A percentile compares a stretch with the other conserved stretches of the same genome.
Evolutionary conservation across 2,113 vertebrate species (phyloP).

Genomic region (Python bivittatus): DNA sequence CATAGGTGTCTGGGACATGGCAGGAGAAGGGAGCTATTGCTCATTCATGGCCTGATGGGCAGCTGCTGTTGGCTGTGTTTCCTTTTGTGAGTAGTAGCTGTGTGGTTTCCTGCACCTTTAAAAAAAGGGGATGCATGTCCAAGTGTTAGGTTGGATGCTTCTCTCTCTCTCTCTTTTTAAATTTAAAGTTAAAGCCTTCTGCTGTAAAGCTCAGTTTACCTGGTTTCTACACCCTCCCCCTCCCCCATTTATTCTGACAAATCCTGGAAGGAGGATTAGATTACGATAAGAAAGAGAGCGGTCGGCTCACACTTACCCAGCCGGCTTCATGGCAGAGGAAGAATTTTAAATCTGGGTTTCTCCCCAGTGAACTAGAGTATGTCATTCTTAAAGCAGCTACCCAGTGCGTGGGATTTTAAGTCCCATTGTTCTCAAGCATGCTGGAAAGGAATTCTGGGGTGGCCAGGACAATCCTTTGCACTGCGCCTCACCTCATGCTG

Average conservation of each 20-base stretch:
- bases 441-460: too few relatives aligned
- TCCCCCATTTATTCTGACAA: too few relatives aligned
- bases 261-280: background rate
- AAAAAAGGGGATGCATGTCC: background rate
- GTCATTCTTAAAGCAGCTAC: background rate
- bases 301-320: too few relatives aligned
- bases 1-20: slow-evolving; percentile 1
- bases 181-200: background rate
- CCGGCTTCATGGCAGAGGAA: background rate
- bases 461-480: background rate
- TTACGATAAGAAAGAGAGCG: background rate
- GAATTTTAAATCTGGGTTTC: background rate
- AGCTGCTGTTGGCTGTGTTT: background rate
- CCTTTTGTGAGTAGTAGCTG: background rate
- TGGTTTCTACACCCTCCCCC: too few relatives aligned
- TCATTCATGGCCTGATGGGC: background rate
- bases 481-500: background rate
- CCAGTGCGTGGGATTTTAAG: background rate
- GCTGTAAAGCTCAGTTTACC: too few relatives aligned
- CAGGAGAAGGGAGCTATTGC: too few relatives aligned
- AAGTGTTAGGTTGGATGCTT: background rate
- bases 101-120: background rate
- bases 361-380: background rate
- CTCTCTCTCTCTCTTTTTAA: background rate
- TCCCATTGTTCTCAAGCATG: background rate